Conservation (phyloP, 1,140 invertebrate genomes). For the Drosophila simulans region DNA sequence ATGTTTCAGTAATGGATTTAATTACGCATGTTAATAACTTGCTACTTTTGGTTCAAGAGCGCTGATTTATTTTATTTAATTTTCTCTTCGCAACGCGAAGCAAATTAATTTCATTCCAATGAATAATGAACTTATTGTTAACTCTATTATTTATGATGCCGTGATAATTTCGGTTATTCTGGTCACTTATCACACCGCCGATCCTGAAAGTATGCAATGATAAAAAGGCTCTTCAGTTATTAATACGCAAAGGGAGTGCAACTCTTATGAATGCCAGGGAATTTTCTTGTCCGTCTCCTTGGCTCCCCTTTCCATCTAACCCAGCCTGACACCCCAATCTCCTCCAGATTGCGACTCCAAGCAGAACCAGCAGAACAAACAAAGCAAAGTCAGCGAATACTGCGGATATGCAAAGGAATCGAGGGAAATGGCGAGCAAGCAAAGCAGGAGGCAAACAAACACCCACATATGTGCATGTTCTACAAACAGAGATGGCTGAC, state of each 20-base stretch:
- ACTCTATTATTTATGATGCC: not conserved
- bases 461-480: conserved; percentile 27
- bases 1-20: not conserved
- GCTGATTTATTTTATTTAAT: conserved; percentile 5
- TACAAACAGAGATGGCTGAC: conserved; percentile 28
- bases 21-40: conserved; percentile 9
- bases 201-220: conserved; percentile 33
- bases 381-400: conserved; percentile 56
- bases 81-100: not conserved
- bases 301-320: not conserved
- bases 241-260: not conserved
- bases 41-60: not conserved
- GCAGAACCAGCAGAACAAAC: conserved; percentile 19
- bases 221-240: not conserved
- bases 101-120: conserved; percentile 3
- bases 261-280: not conserved
- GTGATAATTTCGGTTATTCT: not conserved
- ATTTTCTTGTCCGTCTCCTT: not conserved
- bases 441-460: conserved; percentile 27
- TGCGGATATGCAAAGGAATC: conserved; percentile 65
- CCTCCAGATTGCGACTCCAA: conserved; percentile 9
- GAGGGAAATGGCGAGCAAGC: conserved; percentile 51
- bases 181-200: not conserved
- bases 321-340: not conserved
- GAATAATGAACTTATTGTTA: not conserved